A percentile compares a stretch with the other conserved stretches of the same genome.
phyloP scores from a whole-genome alignment of 2,888 invertebrate genomes.

The Drepana falcataria region DNA sequence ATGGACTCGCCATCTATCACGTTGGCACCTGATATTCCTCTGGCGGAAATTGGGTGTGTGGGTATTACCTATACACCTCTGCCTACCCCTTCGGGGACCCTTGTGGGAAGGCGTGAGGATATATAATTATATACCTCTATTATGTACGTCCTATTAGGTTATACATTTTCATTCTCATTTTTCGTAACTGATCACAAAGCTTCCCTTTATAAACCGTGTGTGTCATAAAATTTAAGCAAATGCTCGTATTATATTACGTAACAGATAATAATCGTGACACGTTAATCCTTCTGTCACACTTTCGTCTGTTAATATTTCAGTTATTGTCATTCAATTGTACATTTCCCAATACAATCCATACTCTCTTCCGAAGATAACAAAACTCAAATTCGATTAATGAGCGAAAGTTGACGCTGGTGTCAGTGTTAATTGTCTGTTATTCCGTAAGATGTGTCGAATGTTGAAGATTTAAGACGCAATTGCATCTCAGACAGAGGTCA shows the following conservation, averaged over 20 bases:
- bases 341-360: neutral
- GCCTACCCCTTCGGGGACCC: too few relatives aligned
- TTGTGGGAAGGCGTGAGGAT: too few relatives aligned
- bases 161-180: too few relatives aligned
- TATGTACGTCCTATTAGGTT: too few relatives aligned
- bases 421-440: neutral
- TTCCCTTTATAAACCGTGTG: too few relatives aligned
- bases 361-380: neutral
- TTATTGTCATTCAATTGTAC: neutral
- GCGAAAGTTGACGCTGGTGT: neutral
- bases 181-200: too few relatives aligned
- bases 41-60: too few relatives aligned
- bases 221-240: too few relatives aligned
- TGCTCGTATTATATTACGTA: neutral
- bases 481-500: neutral
- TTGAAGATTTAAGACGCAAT: neutral
- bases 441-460: neutral
- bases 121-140: too few relatives aligned
- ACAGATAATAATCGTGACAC: neutral
- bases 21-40: too few relatives aligned
- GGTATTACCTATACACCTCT: too few relatives aligned
- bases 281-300: neutral
- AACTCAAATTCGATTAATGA: neutral
- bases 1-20: too few relatives aligned
- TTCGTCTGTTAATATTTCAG: neutral